Conservation (phyloP, 2,797 vertebrate species). For the Lycodopsis pacificus region DNA sequence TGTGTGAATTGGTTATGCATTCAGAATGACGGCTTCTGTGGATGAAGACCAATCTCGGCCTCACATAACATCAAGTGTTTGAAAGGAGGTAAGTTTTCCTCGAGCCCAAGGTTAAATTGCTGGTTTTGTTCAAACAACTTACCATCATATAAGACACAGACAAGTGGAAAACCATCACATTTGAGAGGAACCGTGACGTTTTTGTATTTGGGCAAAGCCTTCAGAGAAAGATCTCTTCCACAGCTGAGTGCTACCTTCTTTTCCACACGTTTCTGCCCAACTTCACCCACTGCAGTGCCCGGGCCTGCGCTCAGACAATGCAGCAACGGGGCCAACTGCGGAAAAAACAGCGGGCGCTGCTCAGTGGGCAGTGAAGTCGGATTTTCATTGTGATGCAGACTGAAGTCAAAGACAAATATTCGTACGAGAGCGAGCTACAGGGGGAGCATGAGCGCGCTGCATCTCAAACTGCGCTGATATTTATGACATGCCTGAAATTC, state of each 20-base stretch:
- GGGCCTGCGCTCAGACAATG: background rate
- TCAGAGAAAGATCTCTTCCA: slow-evolving; percentile 32
- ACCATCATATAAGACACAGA: background rate
- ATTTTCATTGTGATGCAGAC: slow-evolving; percentile 40
- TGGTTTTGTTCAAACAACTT: slow-evolving; percentile 12
- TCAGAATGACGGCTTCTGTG: background rate
- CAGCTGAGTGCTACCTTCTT: background rate
- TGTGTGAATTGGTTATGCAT: background rate
- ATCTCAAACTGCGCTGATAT: slow-evolving; percentile 54
- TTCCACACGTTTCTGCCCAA: slow-evolving; percentile 5
- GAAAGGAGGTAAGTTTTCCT: background rate
- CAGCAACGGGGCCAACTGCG: slow-evolving; percentile 10
- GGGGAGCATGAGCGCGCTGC: background rate
- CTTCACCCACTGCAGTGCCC: slow-evolving; percentile 1
- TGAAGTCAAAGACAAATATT: slow-evolving; percentile 45
- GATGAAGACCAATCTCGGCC: background rate
- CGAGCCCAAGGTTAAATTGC: background rate
- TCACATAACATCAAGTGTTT: background rate
- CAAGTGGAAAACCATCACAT: background rate
- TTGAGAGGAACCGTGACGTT: background rate
- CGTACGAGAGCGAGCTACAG: slow-evolving; percentile 4
- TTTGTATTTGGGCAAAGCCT: slow-evolving; percentile 4
- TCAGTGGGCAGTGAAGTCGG: background rate
- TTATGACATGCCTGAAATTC: slow-evolving; percentile 61
- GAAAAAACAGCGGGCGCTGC: background rate